phyloP scores from a whole-genome alignment of 2,113 vertebrate species.

The Chascanopsetta lugubris region DNA sequence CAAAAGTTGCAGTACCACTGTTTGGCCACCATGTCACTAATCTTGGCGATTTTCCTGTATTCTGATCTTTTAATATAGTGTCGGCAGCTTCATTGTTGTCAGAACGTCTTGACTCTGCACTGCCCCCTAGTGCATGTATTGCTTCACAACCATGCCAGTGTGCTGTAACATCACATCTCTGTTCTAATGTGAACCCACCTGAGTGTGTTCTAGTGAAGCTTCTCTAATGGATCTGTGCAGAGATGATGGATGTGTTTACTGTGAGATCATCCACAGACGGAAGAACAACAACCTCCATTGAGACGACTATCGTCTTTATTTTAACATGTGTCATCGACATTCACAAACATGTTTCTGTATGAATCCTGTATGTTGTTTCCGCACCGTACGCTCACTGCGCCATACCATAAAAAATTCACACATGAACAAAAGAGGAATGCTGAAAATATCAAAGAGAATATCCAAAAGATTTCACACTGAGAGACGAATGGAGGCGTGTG shows the following conservation, averaged over 20 bases:
- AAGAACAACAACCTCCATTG: background rate
- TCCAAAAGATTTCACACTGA: conserved; percentile 14
- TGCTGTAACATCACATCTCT: too few relatives aligned
- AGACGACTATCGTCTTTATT: too few relatives aligned
- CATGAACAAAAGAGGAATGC: conserved; percentile 3
- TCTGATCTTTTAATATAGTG: too few relatives aligned
- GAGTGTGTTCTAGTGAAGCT: too few relatives aligned
- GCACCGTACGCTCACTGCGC: background rate
- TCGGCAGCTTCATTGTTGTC: too few relatives aligned
- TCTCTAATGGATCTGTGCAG: background rate
- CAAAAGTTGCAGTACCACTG: too few relatives aligned
- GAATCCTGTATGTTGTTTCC: background rate
- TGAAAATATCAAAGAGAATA: conserved; percentile 45
- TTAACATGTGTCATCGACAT: background rate
- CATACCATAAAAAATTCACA: conserved; percentile 10
- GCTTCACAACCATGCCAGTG: too few relatives aligned
- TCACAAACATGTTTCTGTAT: background rate
- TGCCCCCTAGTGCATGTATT: too few relatives aligned
- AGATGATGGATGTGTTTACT: background rate
- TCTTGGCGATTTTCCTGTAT: too few relatives aligned
- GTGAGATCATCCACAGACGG: background rate
- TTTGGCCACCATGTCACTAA: too few relatives aligned
- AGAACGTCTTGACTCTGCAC: too few relatives aligned
- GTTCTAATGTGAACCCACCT: too few relatives aligned
- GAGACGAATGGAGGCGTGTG: background rate